Percentiles rank a stretch among this genome's conserved stretches.
Conservation (phyloP, 2,888 invertebrate species). For the Calameuta idolon region DNA sequence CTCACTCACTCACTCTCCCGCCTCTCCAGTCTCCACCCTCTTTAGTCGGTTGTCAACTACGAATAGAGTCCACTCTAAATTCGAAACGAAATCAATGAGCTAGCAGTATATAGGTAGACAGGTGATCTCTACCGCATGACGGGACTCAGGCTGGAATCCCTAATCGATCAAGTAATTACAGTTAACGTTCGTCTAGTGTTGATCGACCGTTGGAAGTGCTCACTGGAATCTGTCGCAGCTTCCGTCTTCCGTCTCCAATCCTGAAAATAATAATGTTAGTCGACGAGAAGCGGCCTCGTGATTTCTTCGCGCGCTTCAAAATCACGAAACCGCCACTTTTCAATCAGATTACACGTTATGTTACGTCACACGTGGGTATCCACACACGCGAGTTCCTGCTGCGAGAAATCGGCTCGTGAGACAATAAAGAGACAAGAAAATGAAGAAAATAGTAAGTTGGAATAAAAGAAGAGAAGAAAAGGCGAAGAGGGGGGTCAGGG, state of each 20-base stretch:
- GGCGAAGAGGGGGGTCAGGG: neutral
- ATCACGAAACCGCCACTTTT: no score
- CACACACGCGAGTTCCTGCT: no score
- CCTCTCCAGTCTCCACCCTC: constrained; percentile 32
- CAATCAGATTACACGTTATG: no score
- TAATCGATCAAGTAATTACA: no score
- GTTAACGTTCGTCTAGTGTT: no score
- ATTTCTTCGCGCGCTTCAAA: neutral
- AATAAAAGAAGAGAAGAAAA: neutral
- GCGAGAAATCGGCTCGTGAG: no score
- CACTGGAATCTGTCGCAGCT: no score
- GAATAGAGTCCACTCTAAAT: constrained; percentile 63
- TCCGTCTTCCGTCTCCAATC: constrained; percentile 7
- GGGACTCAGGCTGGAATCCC: no score
- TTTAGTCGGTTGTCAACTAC: constrained; percentile 50
- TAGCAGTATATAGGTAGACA: no score
- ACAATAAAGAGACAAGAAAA: neutral
- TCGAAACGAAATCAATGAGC: constrained; percentile 59
- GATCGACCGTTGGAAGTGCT: no score
- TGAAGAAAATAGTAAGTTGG: constrained; percentile 11
- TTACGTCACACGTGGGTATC: no score
- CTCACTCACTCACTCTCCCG: constrained; percentile 12
- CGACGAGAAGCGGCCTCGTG: neutral
- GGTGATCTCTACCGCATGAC: no score
- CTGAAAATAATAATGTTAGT: constrained; percentile 30